phyloP scores from a whole-genome alignment of 2,888 invertebrate species.

The Blastobasis adustella region DNA sequence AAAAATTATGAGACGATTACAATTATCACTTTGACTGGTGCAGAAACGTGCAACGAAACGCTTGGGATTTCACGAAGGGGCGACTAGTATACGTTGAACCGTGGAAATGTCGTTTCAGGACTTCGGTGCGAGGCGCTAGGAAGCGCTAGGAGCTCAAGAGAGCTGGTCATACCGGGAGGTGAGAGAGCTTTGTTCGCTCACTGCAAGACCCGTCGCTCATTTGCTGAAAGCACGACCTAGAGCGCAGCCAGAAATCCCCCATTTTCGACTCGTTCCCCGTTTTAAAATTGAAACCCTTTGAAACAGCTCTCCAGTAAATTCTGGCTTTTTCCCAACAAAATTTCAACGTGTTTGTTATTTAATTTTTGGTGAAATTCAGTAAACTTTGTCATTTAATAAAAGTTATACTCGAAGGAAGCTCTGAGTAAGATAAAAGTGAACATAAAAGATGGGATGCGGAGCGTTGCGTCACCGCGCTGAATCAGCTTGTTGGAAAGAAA shows the following conservation, averaged over 20 bases:
- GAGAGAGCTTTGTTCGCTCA: constrained; percentile 48
- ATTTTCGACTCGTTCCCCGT: constrained; percentile 31
- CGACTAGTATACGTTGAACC: constrained; percentile 32
- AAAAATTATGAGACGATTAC: constrained; percentile 6
- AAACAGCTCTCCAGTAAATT: background rate
- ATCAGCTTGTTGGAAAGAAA: too few species aligned
- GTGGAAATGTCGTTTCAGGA: constrained; percentile 16
- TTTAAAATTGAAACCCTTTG: constrained; percentile 4
- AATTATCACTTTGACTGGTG: constrained; percentile 23
- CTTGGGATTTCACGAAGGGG: constrained; percentile 20
- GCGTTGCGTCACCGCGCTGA: too few species aligned
- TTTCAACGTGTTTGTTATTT: too few species aligned
- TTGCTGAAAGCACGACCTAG: constrained; percentile 57
- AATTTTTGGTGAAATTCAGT: too few species aligned
- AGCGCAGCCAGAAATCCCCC: constrained; percentile 50
- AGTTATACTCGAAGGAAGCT: too few species aligned
- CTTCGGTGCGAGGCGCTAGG: too few species aligned
- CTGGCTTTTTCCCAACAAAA: too few species aligned
- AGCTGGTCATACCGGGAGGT: constrained; percentile 24
- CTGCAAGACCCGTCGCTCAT: constrained; percentile 50
- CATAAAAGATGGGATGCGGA: too few species aligned
- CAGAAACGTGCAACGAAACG: constrained; percentile 37
- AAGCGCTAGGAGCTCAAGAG: too few species aligned
- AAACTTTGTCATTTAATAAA: too few species aligned
- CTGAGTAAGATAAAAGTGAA: too few species aligned